Base-by-base conservation (phyloP, 1,140 invertebrate species). In the Leptinotarsa texana region DNA sequence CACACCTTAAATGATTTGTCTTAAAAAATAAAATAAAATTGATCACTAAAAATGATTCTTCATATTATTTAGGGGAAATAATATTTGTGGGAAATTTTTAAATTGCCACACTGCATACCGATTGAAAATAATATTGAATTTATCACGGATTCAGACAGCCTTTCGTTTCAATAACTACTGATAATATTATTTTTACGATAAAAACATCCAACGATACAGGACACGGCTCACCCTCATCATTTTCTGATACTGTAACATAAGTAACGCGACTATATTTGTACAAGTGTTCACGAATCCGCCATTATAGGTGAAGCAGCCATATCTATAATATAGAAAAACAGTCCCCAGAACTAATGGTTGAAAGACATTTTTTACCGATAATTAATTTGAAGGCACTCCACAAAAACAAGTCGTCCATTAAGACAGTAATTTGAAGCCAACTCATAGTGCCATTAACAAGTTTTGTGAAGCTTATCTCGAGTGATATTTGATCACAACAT, bases 321-420 rank as follows among this genome's bases (percentile, higher is more conserved):
- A 74, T 63, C 48, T 63, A 73, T 49, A 73, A 74, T 75, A 66
- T 72, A 77, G 72, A 80, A 80, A 80, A 78, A 80, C 75, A 78
- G 62, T 75, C 73, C 75, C 76, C 22, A 80, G 78, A 80, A 82
- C 78, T 80, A 81, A 79, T 80, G 80, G 77, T 73, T 75, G 74
- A 73, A 75, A 69, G 77, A 75, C 77, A 76, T 80, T 81, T 78
- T 78, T 76, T 77, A 75, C 76, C 74, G 78, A 80, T 83, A 84
- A 84, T 84, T 84, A 84, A 84, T 84, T 84, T 80, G 80, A 82
- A 82, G 81, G 76, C 82, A 81, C 82, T 81, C 72, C 80, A 80
- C 80, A 83, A 83, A 84, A 84, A 84, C 83, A 84, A 84, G 77
- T 82, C 83, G 78, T 84, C 83, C 83, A 84, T 84, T 84, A 83